A percentile compares a stretch with the other conserved stretches of the same genome.
These are phyloP conservation scores for Cistogaster globosa DNA, from an alignment of 2,888 invertebrate species.

Conservation along the genomic window DNA sequence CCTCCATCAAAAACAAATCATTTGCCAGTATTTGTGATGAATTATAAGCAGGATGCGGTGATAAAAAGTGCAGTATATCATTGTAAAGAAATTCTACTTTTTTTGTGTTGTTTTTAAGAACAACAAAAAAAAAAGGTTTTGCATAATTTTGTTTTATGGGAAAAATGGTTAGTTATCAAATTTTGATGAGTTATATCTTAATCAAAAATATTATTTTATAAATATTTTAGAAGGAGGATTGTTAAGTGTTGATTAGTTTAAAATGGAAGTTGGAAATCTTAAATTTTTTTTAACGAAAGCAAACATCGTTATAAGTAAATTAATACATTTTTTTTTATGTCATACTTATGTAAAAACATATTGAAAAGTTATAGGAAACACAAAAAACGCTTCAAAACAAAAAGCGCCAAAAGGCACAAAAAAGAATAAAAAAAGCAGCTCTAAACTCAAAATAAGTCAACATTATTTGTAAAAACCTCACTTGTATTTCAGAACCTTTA, in stretches of 20 bases:
- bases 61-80: constrained; percentile 53
- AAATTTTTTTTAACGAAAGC: too few relatives aligned
- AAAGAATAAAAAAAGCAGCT: not conserved
- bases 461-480: too few relatives aligned
- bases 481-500: too few relatives aligned
- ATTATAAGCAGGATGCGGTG: constrained; percentile 60
- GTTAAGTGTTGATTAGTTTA: too few relatives aligned
- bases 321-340: too few relatives aligned
- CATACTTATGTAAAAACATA: too few relatives aligned
- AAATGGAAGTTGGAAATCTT: too few relatives aligned
- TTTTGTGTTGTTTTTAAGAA: constrained; percentile 4
- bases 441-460: too few relatives aligned
- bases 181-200: not conserved
- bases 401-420: not conserved
- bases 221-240: too few relatives aligned
- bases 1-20: constrained; percentile 33
- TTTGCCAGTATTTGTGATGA: constrained; percentile 47
- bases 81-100: not conserved
- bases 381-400: too few relatives aligned
- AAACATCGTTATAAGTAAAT: too few relatives aligned
- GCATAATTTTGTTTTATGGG: not conserved
- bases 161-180: not conserved
- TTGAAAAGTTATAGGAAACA: too few relatives aligned
- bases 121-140: not conserved
- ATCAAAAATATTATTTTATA: not conserved